phyloP scores from a whole-genome alignment of 2,113 vertebrate genomes.

The Strigops habroptila region DNA sequence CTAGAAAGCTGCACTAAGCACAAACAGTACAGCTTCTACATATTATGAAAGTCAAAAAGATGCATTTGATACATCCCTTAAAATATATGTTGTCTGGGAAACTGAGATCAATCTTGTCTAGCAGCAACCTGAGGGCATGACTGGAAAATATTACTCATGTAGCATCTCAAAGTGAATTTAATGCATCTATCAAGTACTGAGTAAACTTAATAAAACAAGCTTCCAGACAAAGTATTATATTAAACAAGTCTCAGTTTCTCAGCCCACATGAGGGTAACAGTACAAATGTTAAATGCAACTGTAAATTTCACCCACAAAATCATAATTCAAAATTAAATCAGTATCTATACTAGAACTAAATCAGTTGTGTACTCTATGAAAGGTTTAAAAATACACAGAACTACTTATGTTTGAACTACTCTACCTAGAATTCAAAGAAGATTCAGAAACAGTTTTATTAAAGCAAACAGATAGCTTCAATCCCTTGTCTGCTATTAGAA shows the following conservation, averaged over 20 bases:
- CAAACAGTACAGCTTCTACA: neutral
- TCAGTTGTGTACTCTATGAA: neutral
- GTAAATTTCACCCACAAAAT: neutral
- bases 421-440: neutral
- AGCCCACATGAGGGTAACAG: neutral
- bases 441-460: neutral
- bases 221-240: neutral
- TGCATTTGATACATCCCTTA: neutral
- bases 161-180: slow-evolving; percentile 6
- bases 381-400: neutral
- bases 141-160: neutral
- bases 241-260: neutral
- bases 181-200: neutral
- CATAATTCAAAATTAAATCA: neutral
- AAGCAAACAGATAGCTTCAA: neutral
- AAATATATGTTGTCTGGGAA: neutral
- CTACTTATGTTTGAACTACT: neutral
- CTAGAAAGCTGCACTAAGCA: neutral
- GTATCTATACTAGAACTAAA: neutral
- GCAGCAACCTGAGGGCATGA: neutral
- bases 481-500: neutral
- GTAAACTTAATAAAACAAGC: slow-evolving; percentile 4
- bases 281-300: neutral
- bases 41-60: neutral
- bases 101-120: neutral